Evolutionary conservation across 2,113 vertebrate genomes (phyloP).

Genomic region (Labrus mixtus): DNA sequence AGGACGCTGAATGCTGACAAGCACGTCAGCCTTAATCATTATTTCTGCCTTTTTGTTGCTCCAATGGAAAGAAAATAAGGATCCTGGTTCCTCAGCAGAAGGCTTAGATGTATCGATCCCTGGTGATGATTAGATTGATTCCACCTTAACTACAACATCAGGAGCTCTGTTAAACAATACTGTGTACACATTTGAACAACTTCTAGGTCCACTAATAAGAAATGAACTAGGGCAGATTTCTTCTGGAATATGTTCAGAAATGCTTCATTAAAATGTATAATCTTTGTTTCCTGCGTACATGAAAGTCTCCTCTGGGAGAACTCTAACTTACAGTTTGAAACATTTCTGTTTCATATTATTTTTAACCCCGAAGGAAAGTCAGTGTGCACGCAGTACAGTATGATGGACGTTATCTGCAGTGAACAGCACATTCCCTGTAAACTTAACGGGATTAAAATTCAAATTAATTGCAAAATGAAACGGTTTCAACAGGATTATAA

Average conservation of each 20-base stretch:
- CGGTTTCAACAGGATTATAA: constrained; percentile 13
- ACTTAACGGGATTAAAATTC: constrained; percentile 10
- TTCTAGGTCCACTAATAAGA: constrained; percentile 3
- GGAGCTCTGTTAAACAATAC: constrained; percentile 13
- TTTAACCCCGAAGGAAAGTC: constrained; percentile 9
- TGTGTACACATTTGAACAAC: neutral
- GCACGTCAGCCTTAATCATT: neutral
- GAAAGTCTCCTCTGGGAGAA: neutral
- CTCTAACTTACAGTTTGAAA: neutral
- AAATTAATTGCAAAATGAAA: constrained; percentile 16
- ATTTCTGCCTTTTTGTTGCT: neutral
- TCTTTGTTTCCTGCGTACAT: no score
- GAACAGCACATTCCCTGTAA: neutral
- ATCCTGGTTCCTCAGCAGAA: constrained; percentile 6
- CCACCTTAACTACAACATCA: constrained; percentile 12
- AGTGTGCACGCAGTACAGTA: neutral
- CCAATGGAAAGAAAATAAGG: neutral
- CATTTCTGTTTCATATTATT: neutral
- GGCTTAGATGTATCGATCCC: constrained; percentile 9
- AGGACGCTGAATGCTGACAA: neutral
- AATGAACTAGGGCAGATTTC: constrained; percentile 1
- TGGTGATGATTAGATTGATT: constrained; percentile 1
- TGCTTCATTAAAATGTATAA: no score
- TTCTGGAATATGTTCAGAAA: neutral
- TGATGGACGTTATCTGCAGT: neutral